A percentile compares a stretch with the other conserved stretches of the same genome.
Evolutionary conservation across 2,113 vertebrate species (phyloP).

Genomic region (Corvus moneduloides): DNA sequence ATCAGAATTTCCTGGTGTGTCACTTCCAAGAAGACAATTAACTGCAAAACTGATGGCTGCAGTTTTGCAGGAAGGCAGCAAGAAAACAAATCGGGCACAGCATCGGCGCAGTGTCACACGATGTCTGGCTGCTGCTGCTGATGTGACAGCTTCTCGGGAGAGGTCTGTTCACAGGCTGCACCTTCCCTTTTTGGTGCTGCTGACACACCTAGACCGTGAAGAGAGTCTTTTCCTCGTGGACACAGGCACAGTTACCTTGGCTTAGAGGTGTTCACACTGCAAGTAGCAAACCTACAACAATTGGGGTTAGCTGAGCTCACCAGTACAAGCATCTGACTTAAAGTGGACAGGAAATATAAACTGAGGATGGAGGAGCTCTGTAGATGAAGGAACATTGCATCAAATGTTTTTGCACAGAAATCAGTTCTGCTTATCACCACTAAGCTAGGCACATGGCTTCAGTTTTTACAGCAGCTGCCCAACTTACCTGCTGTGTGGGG

Average conservation of each 20-base stretch:
- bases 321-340: neutral
- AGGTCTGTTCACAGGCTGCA: rapidly evolving
- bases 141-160: rapidly evolving
- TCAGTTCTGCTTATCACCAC: conserved; percentile 23
- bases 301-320: neutral
- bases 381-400: neutral
- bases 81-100: rapidly evolving
- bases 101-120: rapidly evolving
- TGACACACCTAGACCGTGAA: rapidly evolving
- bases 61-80: neutral
- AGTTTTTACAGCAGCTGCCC: neutral
- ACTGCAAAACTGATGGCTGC: neutral
- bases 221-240: neutral
- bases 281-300: neutral
- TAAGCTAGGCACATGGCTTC: neutral
- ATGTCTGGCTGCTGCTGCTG: rapidly evolving
- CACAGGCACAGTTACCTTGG: rapidly evolving
- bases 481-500: neutral
- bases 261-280: neutral
- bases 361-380: neutral
- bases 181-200: neutral
- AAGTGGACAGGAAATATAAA: neutral
- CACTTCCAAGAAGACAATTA: conserved; percentile 10
- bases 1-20: conserved; percentile 48
- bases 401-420: neutral